Base-by-base conservation (phyloP, 2,113 vertebrate species). In the Heloderma charlesbogerti region DNA sequence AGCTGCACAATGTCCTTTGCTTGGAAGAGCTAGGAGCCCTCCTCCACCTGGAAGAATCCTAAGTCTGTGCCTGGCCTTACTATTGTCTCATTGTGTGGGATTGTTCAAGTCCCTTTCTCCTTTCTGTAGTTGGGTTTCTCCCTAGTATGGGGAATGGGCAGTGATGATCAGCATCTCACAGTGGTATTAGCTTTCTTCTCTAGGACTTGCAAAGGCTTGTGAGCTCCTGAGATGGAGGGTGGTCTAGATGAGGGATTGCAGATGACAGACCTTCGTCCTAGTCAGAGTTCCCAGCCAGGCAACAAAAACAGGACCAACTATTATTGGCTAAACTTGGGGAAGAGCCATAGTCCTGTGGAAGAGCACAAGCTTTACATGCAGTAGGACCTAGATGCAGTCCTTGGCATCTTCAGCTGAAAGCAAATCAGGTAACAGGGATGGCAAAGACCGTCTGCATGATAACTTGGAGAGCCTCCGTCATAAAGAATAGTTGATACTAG, bases 201-300 rank as follows among this genome's bases (percentile, higher is more conserved):
- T 88, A 4, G 8, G 18, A 63, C 43, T 10, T 77, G 25, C 6
- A 37, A 22, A 27, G 10, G 0, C 20, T 20, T 45, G 3, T 54
- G 89, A 69, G n/a, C 31, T 51, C 16, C 84, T 90, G 74, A 86
- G 74, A 51, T 31, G 40, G 74, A 69, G 48, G 83, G 43, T n/a
- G 54, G 9, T 75, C 69, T 2, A n/a, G 22, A 57, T 87, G 37
- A 74, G 31, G 48, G 27, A 40, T 20, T 88, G 48, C 22, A 27
- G 54, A 60, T n/a, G n/a, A 82, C 34, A 60, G 80, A 37, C 16
- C 25, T n/a, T n/a, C 51, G 60, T 82, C 51, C 31, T 5, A 8
- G 4, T 45, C 13, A 60, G 51, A 57, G 48, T 37, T n/a, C 2
- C 75, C 3, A 77, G 40, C 40, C 31, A 57, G 34, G 51, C 80